phyloP scores from a whole-genome alignment of 1,140 invertebrate species.

The Pseudoatta argentina region DNA sequence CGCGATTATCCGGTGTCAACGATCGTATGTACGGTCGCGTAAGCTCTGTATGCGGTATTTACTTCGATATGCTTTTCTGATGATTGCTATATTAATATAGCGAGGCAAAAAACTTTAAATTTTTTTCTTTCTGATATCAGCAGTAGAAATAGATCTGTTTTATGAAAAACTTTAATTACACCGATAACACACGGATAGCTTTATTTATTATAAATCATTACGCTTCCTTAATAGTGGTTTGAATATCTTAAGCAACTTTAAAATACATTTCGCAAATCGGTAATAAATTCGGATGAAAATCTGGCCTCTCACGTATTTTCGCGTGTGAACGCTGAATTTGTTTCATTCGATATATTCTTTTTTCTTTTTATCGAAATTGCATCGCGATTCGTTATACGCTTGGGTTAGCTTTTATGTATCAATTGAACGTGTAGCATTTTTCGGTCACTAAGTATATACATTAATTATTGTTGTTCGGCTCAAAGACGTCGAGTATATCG shows the following conservation, averaged over 20 bases:
- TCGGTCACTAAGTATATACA: not conserved
- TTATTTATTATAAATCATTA: slow-evolving; percentile 10
- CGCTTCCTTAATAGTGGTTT: not conserved
- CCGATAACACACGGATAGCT: not conserved
- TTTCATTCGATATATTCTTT: not conserved
- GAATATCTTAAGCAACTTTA: not conserved
- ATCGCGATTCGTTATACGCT: slow-evolving; percentile 16
- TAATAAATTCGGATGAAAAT: slow-evolving; percentile 39
- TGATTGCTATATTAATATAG: slow-evolving; percentile 18
- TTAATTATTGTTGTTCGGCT: slow-evolving; percentile 17
- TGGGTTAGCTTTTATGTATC: not conserved
- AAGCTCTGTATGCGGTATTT: not conserved
- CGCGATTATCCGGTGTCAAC: slow-evolving; percentile 49
- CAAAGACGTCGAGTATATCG: not conserved
- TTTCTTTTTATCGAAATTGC: not conserved
- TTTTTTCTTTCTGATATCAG: not conserved
- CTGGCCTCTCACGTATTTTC: not conserved
- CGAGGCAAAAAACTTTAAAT: not conserved
- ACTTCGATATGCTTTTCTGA: slow-evolving; percentile 4
- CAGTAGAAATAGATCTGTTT: not conserved
- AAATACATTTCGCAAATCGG: slow-evolving; percentile 17
- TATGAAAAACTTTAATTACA: not conserved
- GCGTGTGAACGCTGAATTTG: slow-evolving; percentile 30
- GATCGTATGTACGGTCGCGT: slow-evolving; percentile 29
- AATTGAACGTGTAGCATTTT: not conserved